phyloP scores from a whole-genome alignment of 2,113 vertebrate species.

The Lontra canadensis region DNA sequence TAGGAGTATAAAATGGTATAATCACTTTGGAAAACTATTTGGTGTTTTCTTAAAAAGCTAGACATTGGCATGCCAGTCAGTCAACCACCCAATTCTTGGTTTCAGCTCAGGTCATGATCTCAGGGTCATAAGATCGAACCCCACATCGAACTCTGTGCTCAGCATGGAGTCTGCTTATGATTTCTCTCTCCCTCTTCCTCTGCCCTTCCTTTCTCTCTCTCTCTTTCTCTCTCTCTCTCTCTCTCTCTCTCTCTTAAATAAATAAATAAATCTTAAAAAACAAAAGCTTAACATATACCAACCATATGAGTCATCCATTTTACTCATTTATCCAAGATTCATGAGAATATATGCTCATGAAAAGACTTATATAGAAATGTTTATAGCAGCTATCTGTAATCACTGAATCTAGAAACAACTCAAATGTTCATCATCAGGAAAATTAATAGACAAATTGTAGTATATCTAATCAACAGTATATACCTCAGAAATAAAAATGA shows the following conservation, averaged over 20 bases:
- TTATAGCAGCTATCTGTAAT: not conserved
- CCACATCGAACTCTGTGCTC: not conserved
- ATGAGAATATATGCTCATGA: not conserved
- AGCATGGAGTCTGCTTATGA: not conserved
- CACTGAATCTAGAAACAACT: not conserved
- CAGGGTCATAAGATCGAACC: not conserved
- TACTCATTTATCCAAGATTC: not conserved
- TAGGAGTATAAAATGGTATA: not conserved
- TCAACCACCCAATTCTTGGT: not conserved
- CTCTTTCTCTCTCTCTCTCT: not conserved
- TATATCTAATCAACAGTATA: not conserved
- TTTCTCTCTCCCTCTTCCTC: not conserved
- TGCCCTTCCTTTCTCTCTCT: too few relatives aligned
- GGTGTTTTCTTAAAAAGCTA: not conserved
- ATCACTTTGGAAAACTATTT: not conserved
- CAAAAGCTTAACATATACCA: not conserved
- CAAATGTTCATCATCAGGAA: not conserved
- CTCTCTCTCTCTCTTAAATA: not conserved
- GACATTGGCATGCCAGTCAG: not conserved
- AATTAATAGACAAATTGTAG: not conserved
- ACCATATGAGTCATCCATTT: not conserved
- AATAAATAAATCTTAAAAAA: not conserved
- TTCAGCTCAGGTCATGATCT: not conserved
- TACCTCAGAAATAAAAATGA: not conserved
- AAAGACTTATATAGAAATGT: not conserved